Evolutionary conservation across 2,888 invertebrate species (phyloP).

Genomic region (Baronia brevicornis): DNA sequence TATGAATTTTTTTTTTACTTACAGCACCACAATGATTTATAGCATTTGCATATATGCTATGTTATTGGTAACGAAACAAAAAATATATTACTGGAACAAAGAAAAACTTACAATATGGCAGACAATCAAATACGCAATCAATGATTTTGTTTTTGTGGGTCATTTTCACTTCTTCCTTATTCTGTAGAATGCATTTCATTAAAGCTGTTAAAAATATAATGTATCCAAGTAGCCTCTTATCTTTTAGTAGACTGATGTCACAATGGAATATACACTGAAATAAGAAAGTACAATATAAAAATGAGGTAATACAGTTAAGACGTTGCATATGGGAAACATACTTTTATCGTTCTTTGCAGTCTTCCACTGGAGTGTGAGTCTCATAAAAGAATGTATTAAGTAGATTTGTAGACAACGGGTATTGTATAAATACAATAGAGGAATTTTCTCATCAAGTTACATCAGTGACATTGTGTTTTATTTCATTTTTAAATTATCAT

Average conservation of each 20-base stretch:
- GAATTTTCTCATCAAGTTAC: too few relatives aligned
- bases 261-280: conserved; percentile 37
- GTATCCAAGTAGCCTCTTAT: conserved; percentile 34
- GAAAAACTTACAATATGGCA: conserved; percentile 44
- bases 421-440: too few relatives aligned
- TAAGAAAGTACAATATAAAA: conserved; percentile 8
- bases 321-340: neutral
- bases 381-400: too few relatives aligned
- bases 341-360: too few relatives aligned
- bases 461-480: too few relatives aligned
- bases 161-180: conserved; percentile 15
- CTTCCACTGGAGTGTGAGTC: too few relatives aligned
- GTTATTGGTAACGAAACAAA: too few relatives aligned
- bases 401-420: too few relatives aligned
- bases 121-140: conserved; percentile 30
- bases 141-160: conserved; percentile 27
- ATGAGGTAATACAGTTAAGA: neutral
- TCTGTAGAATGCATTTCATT: conserved; percentile 30
- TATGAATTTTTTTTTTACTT: too few relatives aligned
- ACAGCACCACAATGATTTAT: neutral
- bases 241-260: conserved; percentile 24
- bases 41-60: neutral
- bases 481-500: too few relatives aligned
- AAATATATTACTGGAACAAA: too few relatives aligned
- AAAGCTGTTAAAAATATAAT: conserved; percentile 30